Conservation (phyloP, 2,797 vertebrate species). For the Ispidina lecontei region DNA sequence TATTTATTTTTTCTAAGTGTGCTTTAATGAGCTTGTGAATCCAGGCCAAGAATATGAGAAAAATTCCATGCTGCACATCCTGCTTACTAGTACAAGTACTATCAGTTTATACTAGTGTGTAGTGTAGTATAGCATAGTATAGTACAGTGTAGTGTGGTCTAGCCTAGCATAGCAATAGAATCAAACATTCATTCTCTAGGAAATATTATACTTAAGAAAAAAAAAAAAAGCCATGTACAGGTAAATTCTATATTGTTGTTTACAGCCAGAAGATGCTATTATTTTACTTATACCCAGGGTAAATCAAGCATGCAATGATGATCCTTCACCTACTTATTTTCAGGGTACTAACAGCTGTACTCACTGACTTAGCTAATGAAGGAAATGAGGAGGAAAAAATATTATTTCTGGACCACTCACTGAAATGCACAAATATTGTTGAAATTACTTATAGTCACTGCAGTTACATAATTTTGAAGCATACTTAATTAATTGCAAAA, state of each 20-base stretch:
- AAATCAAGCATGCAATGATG: background rate
- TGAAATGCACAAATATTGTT: background rate
- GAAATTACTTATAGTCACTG: background rate
- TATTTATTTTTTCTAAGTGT: background rate
- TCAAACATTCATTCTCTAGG: background rate
- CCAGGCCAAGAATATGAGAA: background rate
- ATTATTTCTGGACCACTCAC: background rate
- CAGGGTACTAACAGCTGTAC: background rate
- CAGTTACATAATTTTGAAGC: background rate
- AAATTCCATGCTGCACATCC: background rate
- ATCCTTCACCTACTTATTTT: background rate
- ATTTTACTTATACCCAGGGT: background rate
- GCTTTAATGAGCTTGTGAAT: background rate
- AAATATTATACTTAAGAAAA: background rate
- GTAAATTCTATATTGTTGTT: background rate
- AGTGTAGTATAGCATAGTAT: background rate
- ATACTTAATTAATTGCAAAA: background rate
- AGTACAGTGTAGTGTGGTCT: fast-evolving
- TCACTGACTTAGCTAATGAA: background rate
- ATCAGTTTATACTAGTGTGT: background rate
- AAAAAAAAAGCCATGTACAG: background rate
- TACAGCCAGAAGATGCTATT: background rate
- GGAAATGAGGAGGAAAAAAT: background rate
- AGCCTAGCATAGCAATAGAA: background rate
- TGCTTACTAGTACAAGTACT: no score